These are phyloP conservation scores for Nymphicus hollandicus DNA, from an alignment of 2,113 vertebrate species.

Conservation along the genomic window DNA sequence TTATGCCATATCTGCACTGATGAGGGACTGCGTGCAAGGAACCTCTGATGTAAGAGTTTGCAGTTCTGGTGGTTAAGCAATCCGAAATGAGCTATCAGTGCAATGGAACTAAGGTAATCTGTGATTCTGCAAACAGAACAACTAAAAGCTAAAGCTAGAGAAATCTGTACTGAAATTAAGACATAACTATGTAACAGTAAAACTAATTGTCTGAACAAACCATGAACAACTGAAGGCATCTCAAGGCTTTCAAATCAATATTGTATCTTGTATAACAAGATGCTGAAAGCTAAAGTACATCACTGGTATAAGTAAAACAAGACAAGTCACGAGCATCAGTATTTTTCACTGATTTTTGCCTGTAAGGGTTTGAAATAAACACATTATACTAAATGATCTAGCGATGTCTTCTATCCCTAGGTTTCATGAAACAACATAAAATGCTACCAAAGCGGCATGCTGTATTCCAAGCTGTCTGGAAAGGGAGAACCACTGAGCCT, in stretches of 20 bases:
- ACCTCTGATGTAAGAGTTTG: neutral
- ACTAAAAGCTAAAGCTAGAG: neutral
- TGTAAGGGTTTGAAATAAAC: neutral
- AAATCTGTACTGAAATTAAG: neutral
- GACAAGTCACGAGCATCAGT: neutral
- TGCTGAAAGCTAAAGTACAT: neutral
- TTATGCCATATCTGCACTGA: neutral
- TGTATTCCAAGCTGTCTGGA: neutral
- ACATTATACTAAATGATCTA: neutral
- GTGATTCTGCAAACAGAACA: neutral
- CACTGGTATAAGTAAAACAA: neutral
- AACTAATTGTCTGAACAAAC: neutral
- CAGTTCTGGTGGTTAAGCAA: neutral
- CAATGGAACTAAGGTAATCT: neutral
- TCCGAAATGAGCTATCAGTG: neutral
- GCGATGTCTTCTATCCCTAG: neutral
- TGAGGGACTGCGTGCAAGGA: neutral
- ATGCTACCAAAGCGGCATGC: neutral
- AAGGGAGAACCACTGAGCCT: neutral
- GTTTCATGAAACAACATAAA: neutral
- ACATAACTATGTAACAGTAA: neutral
- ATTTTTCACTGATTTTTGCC: neutral
- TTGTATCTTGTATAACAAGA: neutral
- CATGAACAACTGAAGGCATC: neutral
- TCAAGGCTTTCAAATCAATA: neutral